These are phyloP conservation scores for Caenorhabditis brenneri DNA, from an alignment of 1,140 invertebrate species.

Conservation along the genomic window DNA sequence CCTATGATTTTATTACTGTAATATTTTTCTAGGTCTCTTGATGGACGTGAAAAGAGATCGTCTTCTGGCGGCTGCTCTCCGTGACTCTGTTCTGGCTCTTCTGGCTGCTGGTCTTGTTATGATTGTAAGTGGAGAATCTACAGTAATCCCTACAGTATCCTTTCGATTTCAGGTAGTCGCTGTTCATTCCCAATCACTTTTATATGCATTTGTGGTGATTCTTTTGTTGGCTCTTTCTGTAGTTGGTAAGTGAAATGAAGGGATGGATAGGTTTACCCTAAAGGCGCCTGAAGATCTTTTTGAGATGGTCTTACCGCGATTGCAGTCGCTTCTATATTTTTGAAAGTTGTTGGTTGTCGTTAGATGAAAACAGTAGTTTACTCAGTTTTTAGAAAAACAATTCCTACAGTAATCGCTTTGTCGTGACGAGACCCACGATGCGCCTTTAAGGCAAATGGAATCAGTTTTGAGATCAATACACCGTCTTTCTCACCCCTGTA, in stretches of 20 bases:
- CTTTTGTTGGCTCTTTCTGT: slow-evolving; percentile 47
- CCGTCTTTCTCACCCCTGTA: no score
- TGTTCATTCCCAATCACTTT: slow-evolving; percentile 42
- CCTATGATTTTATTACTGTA: not conserved
- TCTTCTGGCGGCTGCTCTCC: slow-evolving; percentile 47
- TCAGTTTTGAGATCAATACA: no score
- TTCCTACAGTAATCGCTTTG: no score
- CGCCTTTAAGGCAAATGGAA: no score
- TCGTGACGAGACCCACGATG: no score
- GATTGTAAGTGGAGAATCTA: slow-evolving; percentile 15
- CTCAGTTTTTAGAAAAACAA: no score
- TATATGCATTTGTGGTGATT: slow-evolving; percentile 34
- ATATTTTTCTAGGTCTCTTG: slow-evolving; percentile 37
- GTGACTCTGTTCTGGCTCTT: slow-evolving; percentile 51
- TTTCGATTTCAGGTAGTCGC: slow-evolving; percentile 32
- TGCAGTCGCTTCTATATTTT: no score
- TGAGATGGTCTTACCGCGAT: not conserved
- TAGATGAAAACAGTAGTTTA: no score
- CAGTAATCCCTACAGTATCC: not conserved
- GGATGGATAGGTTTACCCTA: no score
- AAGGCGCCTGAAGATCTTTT: no score
- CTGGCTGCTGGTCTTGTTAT: slow-evolving; percentile 52
- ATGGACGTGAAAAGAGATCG: slow-evolving; percentile 59
- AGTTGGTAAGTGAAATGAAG: not conserved
- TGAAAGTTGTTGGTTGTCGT: no score